Evolutionary conservation across 2,888 invertebrate species (phyloP), one percentile per base, ranked within the genome.

Genomic region (Acrobasis consociella): DNA sequence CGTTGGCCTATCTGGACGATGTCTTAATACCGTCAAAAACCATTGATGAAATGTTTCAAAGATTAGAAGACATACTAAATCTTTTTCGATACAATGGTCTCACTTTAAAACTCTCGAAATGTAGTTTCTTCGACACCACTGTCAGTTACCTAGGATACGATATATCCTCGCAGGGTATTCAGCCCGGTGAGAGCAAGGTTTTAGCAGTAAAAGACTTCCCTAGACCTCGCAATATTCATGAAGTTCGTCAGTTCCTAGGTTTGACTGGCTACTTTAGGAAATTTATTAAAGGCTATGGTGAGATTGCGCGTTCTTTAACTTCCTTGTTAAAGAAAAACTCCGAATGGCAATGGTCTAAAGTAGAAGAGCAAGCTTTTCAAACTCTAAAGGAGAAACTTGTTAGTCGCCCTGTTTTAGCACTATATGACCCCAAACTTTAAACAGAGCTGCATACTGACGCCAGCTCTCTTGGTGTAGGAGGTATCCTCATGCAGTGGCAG

Each of bases 1-100:
- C 39, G 2, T 16, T 67, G 17, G 66, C 66, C 2, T 67, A 65
- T 16, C 63, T 67, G 64, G 67, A 65, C 15, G 64, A 67, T 39
- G 63, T 67, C 22, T 38, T 64, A 7, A 64, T 64, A 3, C 31
- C 46, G 2, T 67, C 66, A 3, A 52, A 63, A 46, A 59, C 58
- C 0, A 9, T 65, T 10, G 22, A 55, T 9, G 64, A 67, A 15
- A 64, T 64, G 0, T 50, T 65, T 5, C 52, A 56, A 16, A 60
- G 50, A 31, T 37, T 66, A 9, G 49, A 49, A 7, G 15, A 49
- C 7, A 49, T 49, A 49, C 16, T 51, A 11, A 15, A 51, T 49
- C 16, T 13, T 16, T 65, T 15, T 52, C 60, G 0, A 13, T 11
- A 1, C 9, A 58, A 9, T 62, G 65, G 8, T n/a, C n/a, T n/a